Evolutionary conservation across 2,797 vertebrate genomes (phyloP).

Genomic region (Clarias laeviceps): DNA sequence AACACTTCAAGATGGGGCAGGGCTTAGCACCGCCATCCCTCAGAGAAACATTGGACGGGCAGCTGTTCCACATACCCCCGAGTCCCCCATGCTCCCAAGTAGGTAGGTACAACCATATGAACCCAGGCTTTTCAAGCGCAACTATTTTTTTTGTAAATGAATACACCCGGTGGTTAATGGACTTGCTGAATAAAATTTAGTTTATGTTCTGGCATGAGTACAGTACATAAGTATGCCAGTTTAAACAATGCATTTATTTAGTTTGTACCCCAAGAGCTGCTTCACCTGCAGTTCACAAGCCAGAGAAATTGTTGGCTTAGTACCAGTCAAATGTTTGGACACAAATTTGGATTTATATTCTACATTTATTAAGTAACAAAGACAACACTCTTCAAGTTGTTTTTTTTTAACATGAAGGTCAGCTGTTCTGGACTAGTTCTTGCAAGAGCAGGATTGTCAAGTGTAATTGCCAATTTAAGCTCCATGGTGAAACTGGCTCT

Average conservation of each 20-base stretch:
- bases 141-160: neutral
- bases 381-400: no score
- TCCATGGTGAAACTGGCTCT: no score
- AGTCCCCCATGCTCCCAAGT: conserved; percentile 82
- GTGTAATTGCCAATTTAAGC: no score
- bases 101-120: conserved; percentile 68
- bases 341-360: no score
- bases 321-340: no score
- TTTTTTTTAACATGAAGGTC: no score
- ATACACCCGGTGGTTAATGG: no score
- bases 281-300: neutral
- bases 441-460: no score
- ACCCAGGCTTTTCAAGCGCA: neutral
- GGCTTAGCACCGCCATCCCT: conserved; percentile 85
- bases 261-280: neutral
- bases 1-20: conserved; percentile 63
- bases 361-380: no score
- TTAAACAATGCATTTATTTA: neutral
- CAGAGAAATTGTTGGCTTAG: neutral
- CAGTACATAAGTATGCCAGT: neutral
- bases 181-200: neutral
- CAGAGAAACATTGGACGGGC: conserved; percentile 70
- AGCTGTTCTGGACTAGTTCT: no score
- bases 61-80: conserved; percentile 76
- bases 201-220: neutral